A percentile compares a stretch with the other conserved stretches of the same genome.
Evolutionary conservation across 2,888 invertebrate genomes (phyloP).

Genomic region (Heliconius charithonia): DNA sequence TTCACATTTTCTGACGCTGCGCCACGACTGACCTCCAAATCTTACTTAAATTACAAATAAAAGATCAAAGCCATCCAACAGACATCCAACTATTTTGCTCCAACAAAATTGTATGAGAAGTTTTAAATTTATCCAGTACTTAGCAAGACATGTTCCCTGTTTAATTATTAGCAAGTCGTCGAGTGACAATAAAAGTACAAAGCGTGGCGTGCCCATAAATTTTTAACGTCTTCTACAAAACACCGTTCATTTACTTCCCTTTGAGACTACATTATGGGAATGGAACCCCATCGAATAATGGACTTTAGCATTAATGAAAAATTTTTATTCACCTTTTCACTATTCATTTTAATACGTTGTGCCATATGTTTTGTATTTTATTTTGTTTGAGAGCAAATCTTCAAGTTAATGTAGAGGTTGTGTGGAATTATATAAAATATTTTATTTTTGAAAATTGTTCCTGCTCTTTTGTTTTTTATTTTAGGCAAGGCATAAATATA

Average conservation of each 20-base stretch:
- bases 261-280: slow-evolving; percentile 53
- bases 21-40: no score
- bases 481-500: no score
- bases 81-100: background rate
- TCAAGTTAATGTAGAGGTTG: slow-evolving; percentile 8
- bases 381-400: slow-evolving; percentile 1
- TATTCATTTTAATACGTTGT: slow-evolving; percentile 7
- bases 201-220: slow-evolving; percentile 68
- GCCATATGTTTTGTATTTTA: background rate
- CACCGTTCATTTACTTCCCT: slow-evolving; percentile 66
- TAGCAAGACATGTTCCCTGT: slow-evolving; percentile 50
- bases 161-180: slow-evolving; percentile 54
- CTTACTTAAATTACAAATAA: no score
- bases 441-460: no score
- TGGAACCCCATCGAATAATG: slow-evolving; percentile 42
- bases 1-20: no score
- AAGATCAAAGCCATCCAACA: background rate
- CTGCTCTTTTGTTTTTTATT: no score
- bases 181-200: slow-evolving; percentile 69
- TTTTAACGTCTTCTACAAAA: slow-evolving; percentile 76
- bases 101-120: slow-evolving; percentile 38
- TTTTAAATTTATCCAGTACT: slow-evolving; percentile 55
- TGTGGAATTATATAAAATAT: background rate
- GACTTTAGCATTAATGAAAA: slow-evolving; percentile 37
- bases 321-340: slow-evolving; percentile 28